phyloP scores from a whole-genome alignment of 1,140 invertebrate species.

The Drosophila varians region DNA sequence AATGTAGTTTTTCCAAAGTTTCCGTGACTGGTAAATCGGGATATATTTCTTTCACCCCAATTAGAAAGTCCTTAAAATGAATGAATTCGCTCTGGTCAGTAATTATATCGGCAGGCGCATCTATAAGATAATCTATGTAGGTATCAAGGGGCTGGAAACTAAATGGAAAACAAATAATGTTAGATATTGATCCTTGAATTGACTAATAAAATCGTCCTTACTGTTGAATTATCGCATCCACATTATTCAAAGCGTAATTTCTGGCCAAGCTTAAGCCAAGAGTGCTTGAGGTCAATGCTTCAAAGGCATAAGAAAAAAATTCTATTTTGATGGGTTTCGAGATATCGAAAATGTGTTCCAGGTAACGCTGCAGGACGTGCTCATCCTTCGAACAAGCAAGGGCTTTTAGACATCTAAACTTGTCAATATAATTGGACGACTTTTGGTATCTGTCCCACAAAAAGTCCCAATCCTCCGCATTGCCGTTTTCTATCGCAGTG shows the following conservation, averaged over 20 bases:
- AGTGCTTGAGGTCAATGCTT: slow-evolving; percentile 84
- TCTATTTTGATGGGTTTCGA: slow-evolving; percentile 87
- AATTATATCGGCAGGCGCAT: not conserved
- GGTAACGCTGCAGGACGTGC: slow-evolving; percentile 88
- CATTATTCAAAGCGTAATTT: no score
- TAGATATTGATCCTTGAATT: no score
- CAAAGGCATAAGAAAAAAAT: slow-evolving; percentile 86
- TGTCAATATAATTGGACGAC: slow-evolving; percentile 86
- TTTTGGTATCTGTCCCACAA: slow-evolving; percentile 89
- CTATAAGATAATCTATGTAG: not conserved
- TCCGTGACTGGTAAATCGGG: not conserved
- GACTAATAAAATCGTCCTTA: no score
- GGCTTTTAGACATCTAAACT: slow-evolving; percentile 85
- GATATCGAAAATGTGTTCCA: slow-evolving; percentile 86
- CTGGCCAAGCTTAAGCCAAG: slow-evolving; percentile 84
- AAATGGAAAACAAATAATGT: no score
- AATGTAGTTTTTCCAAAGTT: not conserved
- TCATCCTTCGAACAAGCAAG: slow-evolving; percentile 89
- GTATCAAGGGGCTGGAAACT: not conserved
- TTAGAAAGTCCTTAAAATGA: not conserved
- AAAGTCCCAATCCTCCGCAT: slow-evolving; percentile 91
- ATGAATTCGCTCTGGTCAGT: not conserved
- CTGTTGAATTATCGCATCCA: no score
- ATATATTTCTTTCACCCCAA: not conserved
- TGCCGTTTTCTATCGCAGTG: slow-evolving; percentile 89